phyloP scores from a whole-genome alignment of 2,113 vertebrate species.

The Panurus biarmicus region DNA sequence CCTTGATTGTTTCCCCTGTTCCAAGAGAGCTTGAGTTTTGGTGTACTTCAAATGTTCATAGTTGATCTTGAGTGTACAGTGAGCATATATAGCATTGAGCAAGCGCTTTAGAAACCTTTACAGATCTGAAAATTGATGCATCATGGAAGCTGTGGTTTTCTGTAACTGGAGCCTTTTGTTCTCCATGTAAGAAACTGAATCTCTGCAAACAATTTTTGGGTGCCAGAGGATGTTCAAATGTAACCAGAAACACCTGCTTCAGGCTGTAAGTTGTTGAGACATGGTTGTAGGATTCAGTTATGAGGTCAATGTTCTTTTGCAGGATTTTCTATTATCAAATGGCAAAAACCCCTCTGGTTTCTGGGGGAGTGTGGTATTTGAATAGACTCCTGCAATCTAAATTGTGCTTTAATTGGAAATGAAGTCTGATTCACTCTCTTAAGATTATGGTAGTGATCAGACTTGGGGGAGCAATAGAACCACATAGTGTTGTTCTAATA shows the following conservation, averaged over 20 bases:
- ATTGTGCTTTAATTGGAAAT: not conserved
- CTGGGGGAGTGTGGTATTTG: not conserved
- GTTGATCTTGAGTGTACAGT: not conserved
- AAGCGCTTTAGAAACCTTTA: not conserved
- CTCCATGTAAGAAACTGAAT: not conserved
- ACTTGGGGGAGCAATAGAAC: not conserved
- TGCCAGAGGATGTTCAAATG: not conserved
- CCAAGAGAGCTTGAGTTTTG: not conserved
- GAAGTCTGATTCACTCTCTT: not conserved
- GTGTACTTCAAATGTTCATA: not conserved
- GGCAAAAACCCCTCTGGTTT: not conserved
- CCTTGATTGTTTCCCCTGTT: not conserved
- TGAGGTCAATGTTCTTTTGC: not conserved
- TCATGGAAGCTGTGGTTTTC: not conserved
- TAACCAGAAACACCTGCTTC: not conserved
- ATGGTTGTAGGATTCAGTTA: not conserved
- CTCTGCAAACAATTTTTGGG: not conserved
- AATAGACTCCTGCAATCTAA: not conserved
- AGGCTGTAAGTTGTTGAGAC: not conserved
- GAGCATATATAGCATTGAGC: not conserved
- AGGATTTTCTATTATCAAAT: not conserved
- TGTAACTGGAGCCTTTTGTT: not conserved
- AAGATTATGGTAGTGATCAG: not conserved
- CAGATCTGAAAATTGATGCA: not conserved
- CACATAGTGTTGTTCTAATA: not conserved